phyloP scores from a whole-genome alignment of 2,113 vertebrate species.

The Mystacornis crossleyi region DNA sequence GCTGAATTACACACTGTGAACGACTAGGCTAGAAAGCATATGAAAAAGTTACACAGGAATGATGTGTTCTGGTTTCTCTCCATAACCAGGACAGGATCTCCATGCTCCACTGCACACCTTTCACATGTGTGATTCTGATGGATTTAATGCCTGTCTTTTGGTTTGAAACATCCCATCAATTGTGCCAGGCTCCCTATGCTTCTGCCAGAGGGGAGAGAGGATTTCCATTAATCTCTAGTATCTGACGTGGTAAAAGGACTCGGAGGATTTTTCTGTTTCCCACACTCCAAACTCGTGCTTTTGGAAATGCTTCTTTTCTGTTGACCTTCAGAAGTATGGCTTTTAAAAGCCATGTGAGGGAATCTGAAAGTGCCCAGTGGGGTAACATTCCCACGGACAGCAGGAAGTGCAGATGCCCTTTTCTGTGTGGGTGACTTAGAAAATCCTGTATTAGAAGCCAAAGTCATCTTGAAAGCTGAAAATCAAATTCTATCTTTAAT shows the following conservation, averaged over 20 bases:
- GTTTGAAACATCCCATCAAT: not conserved
- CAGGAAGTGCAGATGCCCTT: not conserved
- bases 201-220: not conserved
- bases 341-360: not conserved
- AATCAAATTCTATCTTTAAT: not conserved
- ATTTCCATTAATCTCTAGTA: not conserved
- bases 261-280: not conserved
- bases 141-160: not conserved
- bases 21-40: not conserved
- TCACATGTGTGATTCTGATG: not conserved
- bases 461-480: conserved; percentile 9
- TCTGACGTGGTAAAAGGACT: not conserved
- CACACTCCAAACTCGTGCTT: not conserved
- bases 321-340: not conserved
- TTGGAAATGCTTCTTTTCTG: not conserved
- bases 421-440: not conserved
- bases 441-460: not conserved
- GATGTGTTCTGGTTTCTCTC: not conserved
- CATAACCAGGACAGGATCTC: not conserved
- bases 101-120: not conserved
- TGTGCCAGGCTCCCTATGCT: not conserved
- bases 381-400: not conserved
- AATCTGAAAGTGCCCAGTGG: not conserved
- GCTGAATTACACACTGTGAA: not conserved
- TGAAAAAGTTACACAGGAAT: not conserved